Base-by-base conservation (phyloP, 2,113 vertebrate genomes). In the Tringa solitaria region DNA sequence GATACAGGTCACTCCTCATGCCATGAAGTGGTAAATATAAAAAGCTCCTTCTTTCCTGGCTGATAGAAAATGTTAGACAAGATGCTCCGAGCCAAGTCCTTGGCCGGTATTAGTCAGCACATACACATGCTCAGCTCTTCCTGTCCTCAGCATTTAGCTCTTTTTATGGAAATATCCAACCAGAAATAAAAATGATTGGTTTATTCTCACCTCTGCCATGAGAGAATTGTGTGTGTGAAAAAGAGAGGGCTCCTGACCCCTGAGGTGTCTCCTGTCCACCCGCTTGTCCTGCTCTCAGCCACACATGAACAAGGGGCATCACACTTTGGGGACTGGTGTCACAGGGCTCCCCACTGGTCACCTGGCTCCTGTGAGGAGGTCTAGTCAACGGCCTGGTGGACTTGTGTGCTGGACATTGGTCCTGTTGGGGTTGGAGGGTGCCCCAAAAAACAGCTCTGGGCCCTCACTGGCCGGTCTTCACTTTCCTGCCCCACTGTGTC, bases 371-470 rank as follows among this genome's bases (percentile, higher is more conserved):
- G 37, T 1, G 4, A 51, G 45, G 51, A 57, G 14, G 22, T 50
- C n/a, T 48, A 30, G 24, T 12, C 43, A 72, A 41, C 0, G 0
- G 41, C 45, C 6, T 67, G 77, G 20, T 37, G 45, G 41, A 39
- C 15, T 14, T 0, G 0, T 30, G 17, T 20, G 30, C 19, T 0
- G 0, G n/a, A 33, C n/a, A 20, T n/a, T 74, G 3, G 2, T 76
- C 68, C 67, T 45, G 14, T n/a, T 4, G 2, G 50, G 14, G 5
- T 14, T 1, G 2, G 20, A 80, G 46, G 27, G 12, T 43, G 41
- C 32, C 51, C 37, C 22, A 69, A 53, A 48, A 48, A 33, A 1
- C 32, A 59, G 22, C 64, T 48, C 68, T 2, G 3, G 19, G 5
- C 24, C 45, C 8, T 1, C 22, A 15, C 11, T 17, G 24, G 14